phyloP scores from a whole-genome alignment of 2,797 vertebrate genomes.

The Eulemur mongoz region DNA sequence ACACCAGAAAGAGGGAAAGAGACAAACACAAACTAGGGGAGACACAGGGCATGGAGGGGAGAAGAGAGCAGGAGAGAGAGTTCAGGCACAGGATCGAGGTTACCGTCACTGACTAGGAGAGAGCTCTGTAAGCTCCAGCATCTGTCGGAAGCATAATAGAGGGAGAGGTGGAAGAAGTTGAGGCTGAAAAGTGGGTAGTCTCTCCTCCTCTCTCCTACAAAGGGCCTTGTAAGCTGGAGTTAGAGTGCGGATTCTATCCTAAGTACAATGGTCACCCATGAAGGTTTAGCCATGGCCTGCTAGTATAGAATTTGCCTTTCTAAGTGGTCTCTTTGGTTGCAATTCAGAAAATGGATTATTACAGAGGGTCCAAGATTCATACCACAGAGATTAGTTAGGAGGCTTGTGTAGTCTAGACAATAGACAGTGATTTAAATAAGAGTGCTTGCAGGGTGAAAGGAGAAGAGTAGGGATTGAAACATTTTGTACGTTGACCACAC shows the following conservation, averaged over 20 bases:
- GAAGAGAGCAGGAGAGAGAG: background rate
- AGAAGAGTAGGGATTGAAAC: background rate
- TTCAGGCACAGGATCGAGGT: background rate
- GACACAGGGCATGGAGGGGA: background rate
- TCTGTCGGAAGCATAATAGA: background rate
- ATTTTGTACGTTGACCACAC: background rate
- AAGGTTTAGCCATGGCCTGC: background rate
- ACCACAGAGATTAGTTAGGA: background rate
- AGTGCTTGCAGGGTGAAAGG: background rate
- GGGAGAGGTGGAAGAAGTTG: background rate
- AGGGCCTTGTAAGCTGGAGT: background rate
- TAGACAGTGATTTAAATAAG: background rate
- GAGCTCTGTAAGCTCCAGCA: background rate
- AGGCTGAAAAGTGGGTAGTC: background rate
- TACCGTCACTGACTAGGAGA: background rate
- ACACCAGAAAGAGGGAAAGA: background rate
- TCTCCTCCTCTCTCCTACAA: too few relatives aligned
- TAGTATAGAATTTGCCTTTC: background rate
- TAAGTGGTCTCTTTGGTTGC: background rate
- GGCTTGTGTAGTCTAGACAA: background rate
- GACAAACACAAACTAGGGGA: background rate
- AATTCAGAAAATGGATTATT: background rate
- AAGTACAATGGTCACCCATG: background rate
- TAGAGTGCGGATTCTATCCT: background rate
- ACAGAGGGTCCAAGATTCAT: background rate